Percentiles rank a stretch among this genome's conserved stretches.
Conservation (phyloP, 1,140 invertebrate species). For the Drosophila rufa region DNA sequence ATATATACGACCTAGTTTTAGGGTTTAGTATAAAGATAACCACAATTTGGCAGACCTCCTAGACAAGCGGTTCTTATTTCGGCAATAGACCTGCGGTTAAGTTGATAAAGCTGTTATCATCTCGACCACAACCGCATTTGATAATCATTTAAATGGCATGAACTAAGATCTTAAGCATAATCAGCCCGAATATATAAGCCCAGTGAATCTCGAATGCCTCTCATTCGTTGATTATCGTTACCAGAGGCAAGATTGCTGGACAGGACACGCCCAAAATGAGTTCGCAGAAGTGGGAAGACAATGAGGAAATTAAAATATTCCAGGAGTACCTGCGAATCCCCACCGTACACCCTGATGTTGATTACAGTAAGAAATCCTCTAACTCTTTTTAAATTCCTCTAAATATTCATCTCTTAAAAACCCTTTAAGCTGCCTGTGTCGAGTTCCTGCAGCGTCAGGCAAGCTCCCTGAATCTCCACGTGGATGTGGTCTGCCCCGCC, state of each 20-base stretch:
- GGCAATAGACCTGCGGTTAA: not conserved
- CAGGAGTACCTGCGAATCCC: constrained; percentile 92
- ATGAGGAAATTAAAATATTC: constrained; percentile 91
- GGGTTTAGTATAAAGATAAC: not conserved
- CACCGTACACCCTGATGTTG: constrained; percentile 92
- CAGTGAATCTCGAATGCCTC: not conserved
- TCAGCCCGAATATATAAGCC: not conserved
- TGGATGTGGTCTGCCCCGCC: constrained; percentile 85
- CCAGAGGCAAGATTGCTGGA: not conserved
- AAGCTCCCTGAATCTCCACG: constrained; percentile 87
- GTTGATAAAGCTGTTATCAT: constrained; percentile 11
- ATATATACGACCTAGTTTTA: not conserved
- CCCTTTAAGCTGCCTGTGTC: constrained; percentile 78
- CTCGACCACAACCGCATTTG: constrained; percentile 5
- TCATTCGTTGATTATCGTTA: constrained; percentile 4
- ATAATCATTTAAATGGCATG: not conserved
- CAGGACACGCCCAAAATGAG: constrained; percentile 32
- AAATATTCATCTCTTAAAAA: constrained; percentile 85
- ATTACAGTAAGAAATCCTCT: constrained; percentile 87
- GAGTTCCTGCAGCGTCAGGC: constrained; percentile 90
- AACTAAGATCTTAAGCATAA: constrained; percentile 5
- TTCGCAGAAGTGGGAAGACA: constrained; percentile 85
- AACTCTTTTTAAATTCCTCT: not conserved
- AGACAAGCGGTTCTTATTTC: not conserved
- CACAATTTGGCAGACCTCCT: not conserved